Percentiles rank a stretch among this genome's conserved stretches.
phyloP scores from a whole-genome alignment of 2,888 invertebrate species.

The Perizoma affinitatum region DNA sequence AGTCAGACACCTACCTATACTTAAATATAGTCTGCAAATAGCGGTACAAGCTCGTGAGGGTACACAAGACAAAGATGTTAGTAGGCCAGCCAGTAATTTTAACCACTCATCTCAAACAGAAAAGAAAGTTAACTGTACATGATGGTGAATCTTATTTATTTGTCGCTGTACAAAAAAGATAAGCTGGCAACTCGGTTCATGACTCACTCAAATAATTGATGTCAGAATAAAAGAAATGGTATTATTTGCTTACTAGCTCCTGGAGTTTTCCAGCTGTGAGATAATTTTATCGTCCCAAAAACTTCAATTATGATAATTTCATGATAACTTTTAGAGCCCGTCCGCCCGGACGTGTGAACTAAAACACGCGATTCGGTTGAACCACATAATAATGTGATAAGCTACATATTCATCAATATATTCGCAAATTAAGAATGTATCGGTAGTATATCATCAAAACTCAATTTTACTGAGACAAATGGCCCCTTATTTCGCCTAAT shows the following conservation, averaged over 20 bases:
- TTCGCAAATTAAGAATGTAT: too few relatives aligned
- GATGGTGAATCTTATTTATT: constrained; percentile 52
- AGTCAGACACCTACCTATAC: constrained; percentile 30
- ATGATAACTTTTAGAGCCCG: too few relatives aligned
- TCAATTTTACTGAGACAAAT: constrained; percentile 1
- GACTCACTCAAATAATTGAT: constrained; percentile 10
- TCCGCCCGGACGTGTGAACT: too few relatives aligned
- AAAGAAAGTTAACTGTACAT: constrained; percentile 61
- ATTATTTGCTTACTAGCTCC: neutral
- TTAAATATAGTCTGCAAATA: constrained; percentile 50
- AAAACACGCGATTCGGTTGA: too few relatives aligned
- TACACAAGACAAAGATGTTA: constrained; percentile 69
- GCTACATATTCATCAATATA: too few relatives aligned
- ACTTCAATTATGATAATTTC: too few relatives aligned
- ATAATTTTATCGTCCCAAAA: too few relatives aligned
- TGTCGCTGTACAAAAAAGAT: constrained; percentile 48
- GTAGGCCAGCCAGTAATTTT: constrained; percentile 63
- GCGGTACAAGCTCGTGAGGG: constrained; percentile 64
- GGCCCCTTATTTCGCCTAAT: constrained; percentile 21
- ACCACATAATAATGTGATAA: too few relatives aligned
- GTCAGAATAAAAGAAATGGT: constrained; percentile 14
- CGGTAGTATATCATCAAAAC: neutral
- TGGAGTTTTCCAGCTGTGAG: too few relatives aligned
- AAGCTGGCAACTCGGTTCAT: constrained; percentile 33
- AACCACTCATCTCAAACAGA: constrained; percentile 60